Percentiles rank a stretch among this genome's conserved stretches.
These are phyloP conservation scores for Cantharis nigra DNA, from an alignment of 2,888 invertebrate species.

Conservation along the genomic window DNA sequence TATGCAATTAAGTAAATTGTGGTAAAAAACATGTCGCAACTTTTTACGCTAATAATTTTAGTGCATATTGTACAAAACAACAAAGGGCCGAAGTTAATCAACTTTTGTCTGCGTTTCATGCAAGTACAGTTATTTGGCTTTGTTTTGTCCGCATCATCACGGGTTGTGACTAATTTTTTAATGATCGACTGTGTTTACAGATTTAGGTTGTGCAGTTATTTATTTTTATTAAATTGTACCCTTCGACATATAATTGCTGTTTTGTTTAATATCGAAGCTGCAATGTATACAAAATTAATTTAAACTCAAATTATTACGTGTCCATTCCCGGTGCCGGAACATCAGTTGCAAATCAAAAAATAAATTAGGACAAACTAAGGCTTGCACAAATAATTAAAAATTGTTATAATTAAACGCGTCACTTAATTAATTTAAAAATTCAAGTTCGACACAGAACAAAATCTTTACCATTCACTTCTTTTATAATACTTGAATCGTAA, in stretches of 20 bases:
- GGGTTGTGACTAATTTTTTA: constrained; percentile 27
- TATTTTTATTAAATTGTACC: constrained; percentile 23
- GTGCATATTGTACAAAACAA: not conserved
- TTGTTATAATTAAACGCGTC: not conserved
- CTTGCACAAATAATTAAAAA: not conserved
- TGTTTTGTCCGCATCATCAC: constrained; percentile 17
- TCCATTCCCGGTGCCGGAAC: not conserved
- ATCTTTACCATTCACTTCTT: not conserved
- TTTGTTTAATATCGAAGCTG: not conserved
- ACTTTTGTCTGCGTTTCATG: not conserved
- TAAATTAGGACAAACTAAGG: not conserved
- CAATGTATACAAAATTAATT: not conserved
- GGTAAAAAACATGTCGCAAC: not conserved
- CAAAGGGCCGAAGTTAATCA: not conserved
- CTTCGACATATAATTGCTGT: constrained; percentile 15
- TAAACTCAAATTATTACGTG: not conserved
- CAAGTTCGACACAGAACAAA: not conserved
- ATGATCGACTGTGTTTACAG: constrained; percentile 16
- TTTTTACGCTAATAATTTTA: not conserved
- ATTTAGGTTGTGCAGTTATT: constrained; percentile 23
- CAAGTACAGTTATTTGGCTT: constrained; percentile 6
- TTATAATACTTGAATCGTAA: not conserved
- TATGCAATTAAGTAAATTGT: not conserved
- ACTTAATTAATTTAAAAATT: not conserved
- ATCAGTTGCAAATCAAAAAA: not conserved